Evolutionary conservation across 53 echinoderm and acorn worm species (phyloP).

Genomic region (Antedon mediterranea): DNA sequence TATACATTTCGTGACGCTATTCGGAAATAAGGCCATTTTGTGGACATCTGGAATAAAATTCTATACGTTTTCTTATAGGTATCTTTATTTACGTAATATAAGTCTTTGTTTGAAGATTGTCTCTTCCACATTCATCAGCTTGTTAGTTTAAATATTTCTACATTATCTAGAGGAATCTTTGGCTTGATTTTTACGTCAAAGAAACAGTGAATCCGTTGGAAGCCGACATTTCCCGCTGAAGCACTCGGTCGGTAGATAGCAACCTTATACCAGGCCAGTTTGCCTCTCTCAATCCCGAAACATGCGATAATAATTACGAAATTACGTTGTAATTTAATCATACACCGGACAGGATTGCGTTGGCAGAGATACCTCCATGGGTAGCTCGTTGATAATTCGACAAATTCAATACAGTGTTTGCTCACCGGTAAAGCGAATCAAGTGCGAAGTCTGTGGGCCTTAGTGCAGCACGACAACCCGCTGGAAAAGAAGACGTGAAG

Average conservation of each 20-base stretch:
- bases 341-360: not conserved
- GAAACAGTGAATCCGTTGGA: not conserved
- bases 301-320: not conserved
- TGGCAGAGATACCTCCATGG: not conserved
- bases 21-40: no score
- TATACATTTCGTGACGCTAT: no score
- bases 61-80: no score
- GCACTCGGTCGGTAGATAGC: not conserved
- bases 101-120: not conserved
- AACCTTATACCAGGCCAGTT: not conserved
- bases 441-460: not conserved
- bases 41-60: no score
- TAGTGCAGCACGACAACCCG: not conserved
- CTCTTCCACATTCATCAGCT: not conserved
- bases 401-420: constrained; percentile 1
- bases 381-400: not conserved
- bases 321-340: constrained; percentile 1
- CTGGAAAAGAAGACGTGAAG: not conserved
- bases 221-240: not conserved
- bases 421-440: not conserved
- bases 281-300: not conserved
- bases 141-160: not conserved
- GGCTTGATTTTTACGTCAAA: not conserved
- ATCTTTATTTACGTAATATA: no score
- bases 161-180: not conserved